phyloP scores from a whole-genome alignment of 1,140 invertebrate genomes.

The Vanessa tameamea region DNA sequence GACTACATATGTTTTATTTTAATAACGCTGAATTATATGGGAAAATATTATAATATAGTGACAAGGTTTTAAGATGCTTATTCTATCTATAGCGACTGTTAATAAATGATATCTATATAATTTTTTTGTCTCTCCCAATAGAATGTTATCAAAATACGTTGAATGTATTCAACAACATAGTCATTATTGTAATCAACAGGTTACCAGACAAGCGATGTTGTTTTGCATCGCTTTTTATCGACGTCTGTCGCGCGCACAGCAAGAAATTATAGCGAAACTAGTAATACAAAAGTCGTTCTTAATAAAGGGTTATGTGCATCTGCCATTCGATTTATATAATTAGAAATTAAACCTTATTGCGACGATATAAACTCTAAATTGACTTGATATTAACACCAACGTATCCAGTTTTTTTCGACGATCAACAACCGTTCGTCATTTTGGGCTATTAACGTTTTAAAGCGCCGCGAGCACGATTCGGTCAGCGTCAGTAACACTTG shows the following conservation, averaged over 20 bases:
- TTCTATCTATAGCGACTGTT: too few species aligned
- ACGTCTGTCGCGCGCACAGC: constrained; percentile 55
- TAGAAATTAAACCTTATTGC: constrained; percentile 13
- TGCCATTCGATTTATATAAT: constrained; percentile 29
- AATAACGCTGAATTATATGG: too few species aligned
- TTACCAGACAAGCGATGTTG: constrained; percentile 43
- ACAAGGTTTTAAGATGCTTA: too few species aligned
- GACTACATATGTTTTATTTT: not conserved
- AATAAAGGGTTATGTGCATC: constrained; percentile 62
- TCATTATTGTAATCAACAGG: constrained; percentile 45
- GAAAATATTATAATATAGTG: too few species aligned
- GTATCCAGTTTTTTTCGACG: constrained; percentile 47
- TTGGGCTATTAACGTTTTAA: constrained; percentile 48
- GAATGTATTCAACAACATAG: constrained; percentile 8
- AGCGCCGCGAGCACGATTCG: constrained; percentile 39
- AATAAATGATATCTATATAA: not conserved
- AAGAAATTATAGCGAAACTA: constrained; percentile 53
- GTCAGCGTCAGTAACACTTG: constrained; percentile 30
- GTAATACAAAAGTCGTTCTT: constrained; percentile 57
- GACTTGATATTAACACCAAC: not conserved
- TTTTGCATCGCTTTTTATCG: constrained; percentile 54
- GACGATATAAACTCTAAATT: constrained; percentile 8
- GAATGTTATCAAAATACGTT: constrained; percentile 3
- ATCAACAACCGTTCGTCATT: constrained; percentile 53
- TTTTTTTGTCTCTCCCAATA: not conserved